Conservation (phyloP, 2,797 vertebrate species). For the Sphenopsis melanotis region DNA sequence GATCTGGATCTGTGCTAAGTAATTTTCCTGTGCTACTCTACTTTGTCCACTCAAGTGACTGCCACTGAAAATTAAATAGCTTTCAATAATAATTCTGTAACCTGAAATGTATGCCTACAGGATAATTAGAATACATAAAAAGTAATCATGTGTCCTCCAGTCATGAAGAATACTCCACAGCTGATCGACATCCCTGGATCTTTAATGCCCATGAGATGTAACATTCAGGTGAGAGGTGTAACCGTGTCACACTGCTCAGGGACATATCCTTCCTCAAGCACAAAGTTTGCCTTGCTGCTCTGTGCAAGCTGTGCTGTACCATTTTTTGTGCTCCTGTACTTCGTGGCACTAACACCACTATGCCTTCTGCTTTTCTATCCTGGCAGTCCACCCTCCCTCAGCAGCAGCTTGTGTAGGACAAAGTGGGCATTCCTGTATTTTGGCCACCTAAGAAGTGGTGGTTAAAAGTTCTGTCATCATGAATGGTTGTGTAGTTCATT, state of each 20-base stretch:
- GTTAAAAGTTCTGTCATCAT: neutral
- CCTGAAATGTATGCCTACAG: constrained; percentile 66
- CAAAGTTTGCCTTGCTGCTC: neutral
- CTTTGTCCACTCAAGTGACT: constrained; percentile 67
- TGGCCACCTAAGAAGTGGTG: neutral
- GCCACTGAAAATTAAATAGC: constrained; percentile 70
- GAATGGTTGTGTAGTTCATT: neutral
- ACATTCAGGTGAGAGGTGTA: neutral
- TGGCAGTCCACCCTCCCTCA: neutral
- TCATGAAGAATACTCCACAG: constrained; percentile 24
- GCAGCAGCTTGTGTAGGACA: neutral
- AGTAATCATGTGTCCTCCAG: constrained; percentile 52
- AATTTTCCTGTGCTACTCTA: constrained; percentile 56
- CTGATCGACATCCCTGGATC: neutral
- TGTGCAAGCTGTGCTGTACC: neutral
- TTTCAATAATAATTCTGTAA: constrained; percentile 73
- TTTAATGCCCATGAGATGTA: constrained; percentile 29
- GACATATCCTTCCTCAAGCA: neutral
- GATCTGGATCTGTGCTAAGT: constrained; percentile 40
- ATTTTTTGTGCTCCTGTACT: neutral
- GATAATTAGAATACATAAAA: constrained; percentile 74
- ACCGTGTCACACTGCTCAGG: neutral
- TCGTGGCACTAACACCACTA: fast-evolving
- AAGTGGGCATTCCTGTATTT: neutral
- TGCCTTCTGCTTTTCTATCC: neutral